These are phyloP conservation scores for Epicauta chinensis DNA, from an alignment of 1,140 invertebrate species.

Conservation along the genomic window DNA sequence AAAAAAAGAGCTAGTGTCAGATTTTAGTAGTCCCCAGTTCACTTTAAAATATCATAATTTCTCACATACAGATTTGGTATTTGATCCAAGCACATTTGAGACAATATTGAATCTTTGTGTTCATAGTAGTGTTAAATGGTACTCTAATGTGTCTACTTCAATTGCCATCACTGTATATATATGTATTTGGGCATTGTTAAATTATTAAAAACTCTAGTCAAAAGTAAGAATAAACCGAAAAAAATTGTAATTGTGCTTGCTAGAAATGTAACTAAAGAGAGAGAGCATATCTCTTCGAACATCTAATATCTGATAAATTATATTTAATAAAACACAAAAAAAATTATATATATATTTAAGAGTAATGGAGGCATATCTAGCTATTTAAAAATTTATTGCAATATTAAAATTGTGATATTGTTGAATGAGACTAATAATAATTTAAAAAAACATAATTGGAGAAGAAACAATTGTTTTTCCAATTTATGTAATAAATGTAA, in stretches of 20 bases:
- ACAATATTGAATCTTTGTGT: too few relatives aligned
- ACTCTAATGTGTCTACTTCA: too few relatives aligned
- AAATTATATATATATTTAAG: constrained; percentile 3
- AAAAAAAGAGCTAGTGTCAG: not conserved
- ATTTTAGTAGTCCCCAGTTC: constrained; percentile 6
- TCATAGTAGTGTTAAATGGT: too few relatives aligned
- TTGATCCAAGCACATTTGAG: too few relatives aligned
- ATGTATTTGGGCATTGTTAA: constrained; percentile 14
- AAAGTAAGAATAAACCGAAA: not conserved
- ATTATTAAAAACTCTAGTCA: constrained; percentile 25
- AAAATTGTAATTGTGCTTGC: constrained; percentile 7
- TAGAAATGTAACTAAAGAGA: constrained; percentile 7
- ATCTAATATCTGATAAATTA: not conserved
- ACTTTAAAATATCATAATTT: too few relatives aligned
- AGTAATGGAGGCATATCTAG: constrained; percentile 40
- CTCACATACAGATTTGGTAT: constrained; percentile 3
- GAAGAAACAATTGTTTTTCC: too few relatives aligned
- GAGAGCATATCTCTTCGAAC: constrained; percentile 13
- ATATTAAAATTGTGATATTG: constrained; percentile 45
- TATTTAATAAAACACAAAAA: too few relatives aligned
- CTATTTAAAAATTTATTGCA: constrained; percentile 40
- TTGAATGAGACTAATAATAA: constrained; percentile 41
- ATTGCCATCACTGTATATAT: too few relatives aligned
- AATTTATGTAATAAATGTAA: too few relatives aligned
- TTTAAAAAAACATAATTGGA: too few relatives aligned